Evolutionary conservation across 2,113 vertebrate genomes (phyloP).

Genomic region (Nannospalax galili): DNA sequence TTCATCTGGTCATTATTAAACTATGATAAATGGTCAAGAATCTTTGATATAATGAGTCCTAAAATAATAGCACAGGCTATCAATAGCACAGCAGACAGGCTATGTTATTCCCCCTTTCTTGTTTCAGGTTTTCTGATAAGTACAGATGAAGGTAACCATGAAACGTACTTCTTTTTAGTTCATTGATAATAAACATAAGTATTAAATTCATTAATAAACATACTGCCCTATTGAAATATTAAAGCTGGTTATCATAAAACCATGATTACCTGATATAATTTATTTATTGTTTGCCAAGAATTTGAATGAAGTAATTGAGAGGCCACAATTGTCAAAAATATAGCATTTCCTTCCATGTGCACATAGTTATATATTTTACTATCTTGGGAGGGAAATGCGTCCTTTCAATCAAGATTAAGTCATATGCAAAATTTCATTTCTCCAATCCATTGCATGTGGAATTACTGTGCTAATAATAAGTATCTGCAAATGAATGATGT

Average conservation of each 20-base stretch:
- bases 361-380: not conserved
- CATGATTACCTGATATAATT: not conserved
- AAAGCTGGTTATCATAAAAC: not conserved
- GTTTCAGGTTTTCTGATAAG: no score
- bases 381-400: not conserved
- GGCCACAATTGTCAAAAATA: not conserved
- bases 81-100: no score
- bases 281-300: not conserved
- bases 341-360: not conserved
- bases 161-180: no score
- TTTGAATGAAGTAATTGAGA: not conserved
- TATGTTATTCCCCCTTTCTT: no score
- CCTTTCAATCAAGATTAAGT: not conserved
- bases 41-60: no score
- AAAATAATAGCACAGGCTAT: no score
- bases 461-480: not conserved
- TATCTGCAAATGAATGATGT: not conserved
- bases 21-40: no score
- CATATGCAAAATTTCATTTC: not conserved
- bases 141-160: no score
- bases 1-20: no score
- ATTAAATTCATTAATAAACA: no score
- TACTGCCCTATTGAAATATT: no score
- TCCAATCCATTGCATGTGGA: not conserved
- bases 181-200: no score